A percentile compares a stretch with the other conserved stretches of the same genome.
phyloP scores from a whole-genome alignment of 2,888 invertebrate genomes.

The Drosophila pseudotakahashii region DNA sequence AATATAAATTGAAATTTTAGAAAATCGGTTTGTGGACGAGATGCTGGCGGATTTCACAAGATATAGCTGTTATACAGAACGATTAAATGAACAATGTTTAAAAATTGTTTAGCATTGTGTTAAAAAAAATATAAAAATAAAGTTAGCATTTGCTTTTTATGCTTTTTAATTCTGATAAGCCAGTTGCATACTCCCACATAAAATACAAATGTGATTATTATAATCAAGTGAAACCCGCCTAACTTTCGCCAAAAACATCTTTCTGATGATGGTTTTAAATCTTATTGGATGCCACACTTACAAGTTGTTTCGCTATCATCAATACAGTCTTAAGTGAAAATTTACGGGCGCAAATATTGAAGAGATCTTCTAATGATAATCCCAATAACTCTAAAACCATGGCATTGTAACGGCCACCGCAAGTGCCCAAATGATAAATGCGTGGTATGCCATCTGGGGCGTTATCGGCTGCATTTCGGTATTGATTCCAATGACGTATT shows the following conservation, averaged over 20 bases:
- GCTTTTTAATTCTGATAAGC: neutral
- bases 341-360: conserved; percentile 99
- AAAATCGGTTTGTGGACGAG: conserved; percentile 35
- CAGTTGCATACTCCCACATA: neutral
- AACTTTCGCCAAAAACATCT: conserved; percentile 1
- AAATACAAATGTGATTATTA: neutral
- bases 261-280: conserved; percentile 22
- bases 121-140: neutral
- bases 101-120: neutral
- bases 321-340: conserved; percentile 99
- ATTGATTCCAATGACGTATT: conserved; percentile 18
- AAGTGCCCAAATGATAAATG: conserved; percentile 99
- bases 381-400: conserved; percentile 99
- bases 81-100: neutral
- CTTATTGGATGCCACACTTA: conserved; percentile 85
- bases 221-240: conserved; percentile 8
- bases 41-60: conserved; percentile 38
- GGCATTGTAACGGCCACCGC: conserved; percentile 99
- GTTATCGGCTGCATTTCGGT: conserved; percentile 74
- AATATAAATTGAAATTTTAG: conserved; percentile 50
- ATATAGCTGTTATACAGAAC: neutral
- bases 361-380: conserved; percentile 99
- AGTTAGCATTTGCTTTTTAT: neutral
- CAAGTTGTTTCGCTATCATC: conserved; percentile 98
- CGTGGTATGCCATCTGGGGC: conserved; percentile 97